phyloP scores from a whole-genome alignment of 2,888 invertebrate species.

The Trichopoda pennipes region DNA sequence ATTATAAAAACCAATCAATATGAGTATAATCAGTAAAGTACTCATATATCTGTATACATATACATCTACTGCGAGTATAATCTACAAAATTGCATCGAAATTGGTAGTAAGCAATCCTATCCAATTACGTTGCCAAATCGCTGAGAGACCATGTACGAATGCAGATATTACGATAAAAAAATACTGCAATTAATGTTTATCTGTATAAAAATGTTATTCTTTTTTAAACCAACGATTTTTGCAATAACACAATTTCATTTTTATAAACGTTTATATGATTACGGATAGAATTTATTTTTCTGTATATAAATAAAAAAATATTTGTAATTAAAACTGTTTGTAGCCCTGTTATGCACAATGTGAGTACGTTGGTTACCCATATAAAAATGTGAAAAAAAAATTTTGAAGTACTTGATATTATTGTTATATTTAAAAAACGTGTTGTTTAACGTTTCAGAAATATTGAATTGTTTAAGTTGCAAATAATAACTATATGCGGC shows the following conservation, averaged over 20 bases:
- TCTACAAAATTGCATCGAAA: slow-evolving; percentile 4
- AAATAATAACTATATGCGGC: too few species aligned
- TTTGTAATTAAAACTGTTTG: neutral
- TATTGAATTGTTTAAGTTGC: too few species aligned
- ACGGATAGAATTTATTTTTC: neutral
- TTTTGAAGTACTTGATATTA: neutral
- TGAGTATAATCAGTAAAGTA: slow-evolving; percentile 5
- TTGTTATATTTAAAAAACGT: too few species aligned
- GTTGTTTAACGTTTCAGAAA: too few species aligned
- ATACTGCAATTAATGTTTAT: neutral
- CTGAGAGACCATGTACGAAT: neutral
- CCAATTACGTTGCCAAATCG: neutral
- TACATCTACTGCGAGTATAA: neutral
- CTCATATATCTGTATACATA: too few species aligned
- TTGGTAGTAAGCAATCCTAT: neutral
- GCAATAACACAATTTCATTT: neutral
- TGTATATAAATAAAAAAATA: neutral
- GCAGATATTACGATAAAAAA: neutral
- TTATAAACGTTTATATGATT: neutral
- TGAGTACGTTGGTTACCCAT: neutral
- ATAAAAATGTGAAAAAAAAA: neutral
- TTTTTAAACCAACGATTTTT: neutral
- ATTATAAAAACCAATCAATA: slow-evolving; percentile 43
- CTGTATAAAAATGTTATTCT: neutral
- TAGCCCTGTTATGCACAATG: neutral